These are phyloP conservation scores for Dicrurus megarhynchus DNA, from an alignment of 2,113 vertebrate species.

Conservation along the genomic window DNA sequence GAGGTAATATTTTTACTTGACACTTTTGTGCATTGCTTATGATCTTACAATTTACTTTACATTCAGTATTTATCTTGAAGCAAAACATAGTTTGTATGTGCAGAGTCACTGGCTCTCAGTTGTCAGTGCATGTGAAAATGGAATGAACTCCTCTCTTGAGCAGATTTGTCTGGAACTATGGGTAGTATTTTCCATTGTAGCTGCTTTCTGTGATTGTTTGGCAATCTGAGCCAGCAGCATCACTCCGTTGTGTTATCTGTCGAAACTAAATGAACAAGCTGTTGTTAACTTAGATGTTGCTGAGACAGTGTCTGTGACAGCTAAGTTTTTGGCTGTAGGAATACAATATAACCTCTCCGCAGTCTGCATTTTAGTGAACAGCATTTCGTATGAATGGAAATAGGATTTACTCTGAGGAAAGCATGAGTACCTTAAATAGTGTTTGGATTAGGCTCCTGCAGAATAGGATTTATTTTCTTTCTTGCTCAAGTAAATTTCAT, in stretches of 20 bases:
- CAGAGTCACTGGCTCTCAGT: neutral
- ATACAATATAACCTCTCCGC: neutral
- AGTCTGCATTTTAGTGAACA: neutral
- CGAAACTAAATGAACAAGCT: neutral
- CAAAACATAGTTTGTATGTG: neutral
- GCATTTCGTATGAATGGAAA: neutral
- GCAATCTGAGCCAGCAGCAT: neutral
- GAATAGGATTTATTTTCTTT: neutral
- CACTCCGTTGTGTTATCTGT: neutral
- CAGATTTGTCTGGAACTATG: neutral
- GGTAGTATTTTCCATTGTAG: neutral
- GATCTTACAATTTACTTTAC: neutral
- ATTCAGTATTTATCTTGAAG: neutral
- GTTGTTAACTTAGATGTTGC: neutral
- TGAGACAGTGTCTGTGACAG: neutral
- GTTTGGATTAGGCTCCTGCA: neutral
- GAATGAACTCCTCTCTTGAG: neutral
- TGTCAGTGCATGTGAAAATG: neutral
- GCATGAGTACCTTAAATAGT: neutral
- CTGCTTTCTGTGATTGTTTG: neutral
- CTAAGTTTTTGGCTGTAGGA: neutral
- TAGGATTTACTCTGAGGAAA: neutral
- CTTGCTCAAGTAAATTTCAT: neutral
- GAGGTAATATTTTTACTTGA: constrained; percentile 78
- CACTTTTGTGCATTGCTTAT: neutral